Evolutionary conservation across 2,888 invertebrate species (phyloP).

Genomic region (Lamellibrachia satsuma): DNA sequence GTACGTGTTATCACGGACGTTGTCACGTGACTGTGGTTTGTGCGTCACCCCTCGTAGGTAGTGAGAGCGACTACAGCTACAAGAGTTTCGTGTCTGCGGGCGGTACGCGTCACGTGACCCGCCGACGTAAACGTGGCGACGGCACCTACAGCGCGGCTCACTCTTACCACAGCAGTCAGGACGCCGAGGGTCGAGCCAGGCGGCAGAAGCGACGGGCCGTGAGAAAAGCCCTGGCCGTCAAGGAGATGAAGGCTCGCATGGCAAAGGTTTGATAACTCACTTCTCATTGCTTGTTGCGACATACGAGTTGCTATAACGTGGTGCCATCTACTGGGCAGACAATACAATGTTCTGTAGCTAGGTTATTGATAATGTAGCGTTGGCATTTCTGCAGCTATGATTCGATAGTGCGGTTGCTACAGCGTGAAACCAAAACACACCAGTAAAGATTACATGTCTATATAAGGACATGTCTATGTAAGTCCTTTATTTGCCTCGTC

Average conservation of each 20-base stretch:
- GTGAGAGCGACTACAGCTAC: conserved; percentile 63
- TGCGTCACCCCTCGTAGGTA: conserved; percentile 46
- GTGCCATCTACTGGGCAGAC: not conserved
- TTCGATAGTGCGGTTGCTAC: not conserved
- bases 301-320: not conserved
- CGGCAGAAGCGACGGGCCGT: conserved; percentile 49
- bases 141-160: conserved; percentile 59
- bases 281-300: conserved; percentile 49
- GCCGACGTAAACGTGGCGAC: conserved; percentile 56
- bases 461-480: not conserved
- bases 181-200: conserved; percentile 31
- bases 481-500: not conserved
- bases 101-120: conserved; percentile 58
- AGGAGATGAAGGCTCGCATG: not conserved
- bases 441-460: not conserved
- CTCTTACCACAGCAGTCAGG: conserved; percentile 59
- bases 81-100: conserved; percentile 59
- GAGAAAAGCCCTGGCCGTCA: conserved; percentile 45
- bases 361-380: not conserved
- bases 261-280: conserved; percentile 57
- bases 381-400: not conserved
- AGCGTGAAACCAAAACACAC: not conserved
- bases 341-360: not conserved
- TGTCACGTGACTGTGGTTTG: conserved; percentile 48
- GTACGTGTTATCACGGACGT: conserved; percentile 42